Conservation (phyloP, 2,797 vertebrate genomes). For the Ataeniobius toweri region DNA sequence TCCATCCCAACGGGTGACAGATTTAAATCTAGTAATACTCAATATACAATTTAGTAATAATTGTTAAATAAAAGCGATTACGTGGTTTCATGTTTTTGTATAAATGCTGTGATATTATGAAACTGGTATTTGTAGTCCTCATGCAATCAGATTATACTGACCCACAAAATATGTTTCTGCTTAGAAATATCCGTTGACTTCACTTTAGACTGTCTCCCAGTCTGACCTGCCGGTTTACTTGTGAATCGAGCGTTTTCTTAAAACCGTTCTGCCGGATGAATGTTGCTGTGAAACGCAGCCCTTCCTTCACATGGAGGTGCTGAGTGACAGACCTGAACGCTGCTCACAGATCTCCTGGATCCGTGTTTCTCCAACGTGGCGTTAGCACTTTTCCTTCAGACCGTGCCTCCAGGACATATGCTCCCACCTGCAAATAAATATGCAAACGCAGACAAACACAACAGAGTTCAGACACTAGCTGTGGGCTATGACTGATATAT, state of each 20-base stretch:
- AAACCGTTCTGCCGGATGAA: slow-evolving; percentile 20
- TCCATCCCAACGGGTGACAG: background rate
- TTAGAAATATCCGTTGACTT: background rate
- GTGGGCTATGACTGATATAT: slow-evolving; percentile 69
- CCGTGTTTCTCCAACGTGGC: slow-evolving; percentile 48
- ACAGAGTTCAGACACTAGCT: slow-evolving; percentile 66
- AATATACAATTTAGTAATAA: background rate
- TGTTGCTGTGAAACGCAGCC: slow-evolving; percentile 22
- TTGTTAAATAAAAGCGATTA: no score
- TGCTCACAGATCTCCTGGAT: slow-evolving; percentile 47
- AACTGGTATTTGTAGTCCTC: background rate
- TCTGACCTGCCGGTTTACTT: background rate
- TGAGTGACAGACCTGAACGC: slow-evolving; percentile 48
- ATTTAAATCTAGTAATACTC: no score
- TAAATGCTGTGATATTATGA: background rate
- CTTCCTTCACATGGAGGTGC: slow-evolving; percentile 23
- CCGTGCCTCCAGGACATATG: slow-evolving; percentile 63
- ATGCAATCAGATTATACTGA: background rate
- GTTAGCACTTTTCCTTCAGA: slow-evolving; percentile 64
- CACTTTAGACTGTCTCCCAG: background rate
- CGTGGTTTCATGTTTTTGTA: background rate
- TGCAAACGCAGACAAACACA: slow-evolving; percentile 66
- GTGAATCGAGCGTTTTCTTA: background rate
- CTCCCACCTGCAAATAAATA: slow-evolving; percentile 76
- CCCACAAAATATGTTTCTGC: background rate